A percentile compares a stretch with the other conserved stretches of the same genome.
These are phyloP conservation scores for Phyllotreta striolata DNA, from an alignment of 2,888 invertebrate species.

Conservation along the genomic window DNA sequence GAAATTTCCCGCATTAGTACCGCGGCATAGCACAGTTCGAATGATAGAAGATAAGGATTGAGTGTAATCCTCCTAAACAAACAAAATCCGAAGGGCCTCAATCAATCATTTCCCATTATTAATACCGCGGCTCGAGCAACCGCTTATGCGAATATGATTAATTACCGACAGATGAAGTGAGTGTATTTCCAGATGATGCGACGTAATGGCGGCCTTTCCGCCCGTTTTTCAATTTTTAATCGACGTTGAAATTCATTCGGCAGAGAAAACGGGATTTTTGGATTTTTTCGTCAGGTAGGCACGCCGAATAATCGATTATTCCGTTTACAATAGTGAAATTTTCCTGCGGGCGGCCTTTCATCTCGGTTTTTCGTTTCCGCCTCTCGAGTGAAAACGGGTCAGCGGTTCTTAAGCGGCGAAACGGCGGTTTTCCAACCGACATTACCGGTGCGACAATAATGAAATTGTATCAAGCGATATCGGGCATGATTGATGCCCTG, in stretches of 20 bases:
- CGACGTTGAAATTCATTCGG: not conserved
- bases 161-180: conserved; percentile 31
- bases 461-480: conserved; percentile 15
- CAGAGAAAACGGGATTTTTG: conserved; percentile 3
- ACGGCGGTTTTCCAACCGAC: conserved; percentile 5
- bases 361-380: not conserved
- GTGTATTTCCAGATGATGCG: conserved; percentile 27
- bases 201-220: conserved; percentile 18
- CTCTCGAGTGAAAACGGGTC: conserved; percentile 19
- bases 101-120: conserved; percentile 29
- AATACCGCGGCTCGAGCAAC: conserved; percentile 20
- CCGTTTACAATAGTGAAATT: not conserved
- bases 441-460: conserved; percentile 18
- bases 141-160: conserved; percentile 28
- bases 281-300: not conserved
- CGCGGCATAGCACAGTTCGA: not conserved
- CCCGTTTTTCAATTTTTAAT: conserved; percentile 6
- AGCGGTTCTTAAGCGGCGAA: conserved; percentile 9
- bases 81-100: conserved; percentile 20
- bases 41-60: conserved; percentile 15
- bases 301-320: not conserved
- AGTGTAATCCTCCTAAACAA: conserved; percentile 26
- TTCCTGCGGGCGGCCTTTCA: too few species aligned
- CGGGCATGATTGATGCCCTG: conserved; percentile 15
- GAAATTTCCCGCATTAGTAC: not conserved